Percentiles rank a stretch among this genome's conserved stretches.
Conservation (phyloP, 2,797 vertebrate species). For the Apogon hyalosoma region DNA sequence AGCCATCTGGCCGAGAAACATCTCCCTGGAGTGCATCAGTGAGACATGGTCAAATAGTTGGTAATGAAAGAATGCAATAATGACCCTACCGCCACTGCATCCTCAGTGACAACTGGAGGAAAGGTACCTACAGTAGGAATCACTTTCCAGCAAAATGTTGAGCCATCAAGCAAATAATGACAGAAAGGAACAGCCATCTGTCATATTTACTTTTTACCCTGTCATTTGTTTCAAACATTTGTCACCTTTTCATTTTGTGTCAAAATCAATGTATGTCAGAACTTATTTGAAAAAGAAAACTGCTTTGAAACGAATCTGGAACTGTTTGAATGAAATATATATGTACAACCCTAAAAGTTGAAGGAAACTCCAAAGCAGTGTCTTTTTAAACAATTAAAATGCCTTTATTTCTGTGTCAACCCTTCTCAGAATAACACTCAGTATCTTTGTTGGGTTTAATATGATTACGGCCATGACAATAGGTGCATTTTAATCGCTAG, state of each 20-base stretch:
- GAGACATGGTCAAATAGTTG: slow-evolving; percentile 58
- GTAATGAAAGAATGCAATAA: slow-evolving; percentile 48
- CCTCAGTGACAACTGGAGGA: slow-evolving; percentile 19
- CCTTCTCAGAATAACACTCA: no score
- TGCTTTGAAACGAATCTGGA: no score
- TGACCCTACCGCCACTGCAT: slow-evolving; percentile 33
- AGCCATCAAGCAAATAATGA: slow-evolving; percentile 7
- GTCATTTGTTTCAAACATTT: neutral
- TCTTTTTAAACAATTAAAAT: no score
- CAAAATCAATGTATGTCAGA: neutral
- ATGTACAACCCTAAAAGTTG: no score
- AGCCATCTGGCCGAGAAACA: slow-evolving; percentile 64
- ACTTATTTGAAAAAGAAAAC: no score
- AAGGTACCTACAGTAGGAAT: slow-evolving; percentile 3
- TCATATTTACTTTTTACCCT: neutral
- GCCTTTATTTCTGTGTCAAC: no score
- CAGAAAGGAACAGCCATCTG: neutral
- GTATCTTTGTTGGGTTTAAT: neutral
- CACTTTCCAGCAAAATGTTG: slow-evolving; percentile 13
- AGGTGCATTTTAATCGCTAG: neutral
- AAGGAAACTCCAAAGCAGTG: no score
- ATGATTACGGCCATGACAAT: neutral
- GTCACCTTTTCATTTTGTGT: slow-evolving; percentile 17
- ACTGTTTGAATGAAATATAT: no score
- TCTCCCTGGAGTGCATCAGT: slow-evolving; percentile 34